phyloP scores from a whole-genome alignment of 1,140 invertebrate species.

The Panulirus ornatus region DNA sequence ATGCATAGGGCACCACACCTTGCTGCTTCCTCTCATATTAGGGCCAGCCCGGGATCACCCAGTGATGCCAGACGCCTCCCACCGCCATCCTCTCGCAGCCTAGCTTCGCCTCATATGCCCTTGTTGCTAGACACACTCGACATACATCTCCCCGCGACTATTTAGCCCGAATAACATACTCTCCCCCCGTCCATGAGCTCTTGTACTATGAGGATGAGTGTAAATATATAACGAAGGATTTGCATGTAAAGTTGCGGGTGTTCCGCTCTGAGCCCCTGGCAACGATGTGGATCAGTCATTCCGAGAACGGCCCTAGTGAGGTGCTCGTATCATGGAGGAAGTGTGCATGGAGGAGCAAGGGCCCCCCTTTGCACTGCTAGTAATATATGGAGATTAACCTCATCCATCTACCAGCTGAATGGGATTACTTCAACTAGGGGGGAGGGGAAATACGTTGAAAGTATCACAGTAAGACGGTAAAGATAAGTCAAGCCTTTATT shows the following conservation, averaged over 20 bases:
- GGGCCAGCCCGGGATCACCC: conserved; percentile 23
- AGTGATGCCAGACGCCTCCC: conserved; percentile 2
- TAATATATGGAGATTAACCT: conserved; percentile 12
- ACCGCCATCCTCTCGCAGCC: not conserved
- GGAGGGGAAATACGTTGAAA: not conserved
- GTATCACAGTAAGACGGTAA: not conserved
- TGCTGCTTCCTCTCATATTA: conserved; percentile 44
- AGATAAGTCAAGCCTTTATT: too few species aligned
- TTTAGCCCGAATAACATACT: not conserved
- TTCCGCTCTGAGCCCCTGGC: not conserved
- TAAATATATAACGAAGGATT: not conserved
- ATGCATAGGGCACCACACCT: conserved; percentile 51
- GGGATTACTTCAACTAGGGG: not conserved
- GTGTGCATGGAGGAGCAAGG: not conserved
- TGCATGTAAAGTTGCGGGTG: not conserved
- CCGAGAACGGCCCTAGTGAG: not conserved
- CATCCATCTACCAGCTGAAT: not conserved
- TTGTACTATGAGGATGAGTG: not conserved
- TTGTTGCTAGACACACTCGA: not conserved
- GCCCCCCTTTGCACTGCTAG: not conserved
- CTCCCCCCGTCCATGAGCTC: not conserved
- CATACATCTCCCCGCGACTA: not conserved
- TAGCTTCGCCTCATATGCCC: not conserved
- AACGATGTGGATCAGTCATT: conserved; percentile 11
- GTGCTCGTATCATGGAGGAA: not conserved